Base-by-base conservation (phyloP, 23 tunicate genomes). In the Diplosoma virens region DNA sequence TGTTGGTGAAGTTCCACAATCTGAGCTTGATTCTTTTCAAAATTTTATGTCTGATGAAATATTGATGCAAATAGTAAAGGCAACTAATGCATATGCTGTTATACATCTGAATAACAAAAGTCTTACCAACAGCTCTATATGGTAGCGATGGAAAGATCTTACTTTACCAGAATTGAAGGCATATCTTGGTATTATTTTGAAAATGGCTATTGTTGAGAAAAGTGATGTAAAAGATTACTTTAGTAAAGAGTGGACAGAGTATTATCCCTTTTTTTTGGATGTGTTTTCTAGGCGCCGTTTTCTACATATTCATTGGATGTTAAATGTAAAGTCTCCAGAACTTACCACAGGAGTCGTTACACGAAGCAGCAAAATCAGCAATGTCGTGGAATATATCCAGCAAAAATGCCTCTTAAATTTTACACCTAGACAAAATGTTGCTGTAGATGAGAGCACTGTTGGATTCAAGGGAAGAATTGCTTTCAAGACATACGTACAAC, bases 401-500 rank as follows among this genome's bases (percentile, higher is more conserved):
- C 33, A 77, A 11, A 59, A 77, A 37, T 77, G 81, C 53, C 16
- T 77, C 3, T 33, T 37, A 36, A 59, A 59, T 33, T 59, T 33
- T 37, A 58, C 69, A 6, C 70, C 80, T 3, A 11, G 80, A 6
- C 32, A 32, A 75, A 75, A 32, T 17, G 24, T 75, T 30, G 80
- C 80, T 16, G 80, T 56, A 29, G 80, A 72, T 48, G 78, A 72
- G 23, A 72, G 78, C 33, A 72, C 78, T 5, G 78, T 72, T 22
- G 78, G 61, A 1, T 77, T 59, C 68, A 75, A 58, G 33, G 81
- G 81, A 34, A 34, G 81, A 24, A 77, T 31, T 32, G 20, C 54
- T 26, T 77, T 77, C 69, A 77, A 59, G 34, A 77, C 81, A 0
- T 77, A 77, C 34, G n/a, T n/a, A n/a, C n/a, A 77, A 77, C 36